Conservation (phyloP, 2,888 invertebrate species). For the Caradrina clavipalpis region DNA sequence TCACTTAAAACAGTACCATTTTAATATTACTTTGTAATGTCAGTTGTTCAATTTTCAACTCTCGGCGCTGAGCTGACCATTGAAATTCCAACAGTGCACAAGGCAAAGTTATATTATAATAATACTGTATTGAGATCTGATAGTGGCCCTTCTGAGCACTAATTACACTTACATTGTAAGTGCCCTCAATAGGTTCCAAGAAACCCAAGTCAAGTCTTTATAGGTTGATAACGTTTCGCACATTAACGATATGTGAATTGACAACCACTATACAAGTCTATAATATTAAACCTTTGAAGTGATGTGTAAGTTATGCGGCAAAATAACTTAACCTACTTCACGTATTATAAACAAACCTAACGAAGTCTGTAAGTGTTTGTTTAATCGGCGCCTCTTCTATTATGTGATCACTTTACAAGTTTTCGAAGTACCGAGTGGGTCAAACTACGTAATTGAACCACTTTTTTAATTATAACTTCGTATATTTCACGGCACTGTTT, state of each 20-base stretch:
- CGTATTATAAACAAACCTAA: conserved; percentile 33
- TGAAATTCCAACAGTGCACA: too few relatives aligned
- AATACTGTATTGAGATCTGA: not conserved
- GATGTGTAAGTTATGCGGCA: conserved; percentile 18
- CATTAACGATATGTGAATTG: conserved; percentile 7
- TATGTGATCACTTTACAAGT: too few relatives aligned
- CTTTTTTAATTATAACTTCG: too few relatives aligned
- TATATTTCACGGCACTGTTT: too few relatives aligned
- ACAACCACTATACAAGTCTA: conserved; percentile 24
- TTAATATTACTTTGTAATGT: too few relatives aligned
- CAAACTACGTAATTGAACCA: too few relatives aligned
- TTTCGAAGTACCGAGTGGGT: too few relatives aligned
- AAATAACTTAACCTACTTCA: conserved; percentile 39
- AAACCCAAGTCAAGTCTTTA: conserved; percentile 8
- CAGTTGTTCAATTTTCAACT: too few relatives aligned
- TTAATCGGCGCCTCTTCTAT: not conserved
- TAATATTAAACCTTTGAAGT: conserved; percentile 25
- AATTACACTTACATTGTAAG: too few relatives aligned
- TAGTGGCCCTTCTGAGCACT: not conserved
- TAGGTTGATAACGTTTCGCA: conserved; percentile 5
- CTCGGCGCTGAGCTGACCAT: too few relatives aligned
- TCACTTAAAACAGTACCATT: too few relatives aligned
- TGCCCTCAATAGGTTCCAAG: not conserved
- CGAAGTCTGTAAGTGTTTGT: conserved; percentile 9
- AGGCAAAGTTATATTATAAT: too few relatives aligned